Conservation (phyloP, 2,113 vertebrate species). For the Pyrgilauda ruficollis region DNA sequence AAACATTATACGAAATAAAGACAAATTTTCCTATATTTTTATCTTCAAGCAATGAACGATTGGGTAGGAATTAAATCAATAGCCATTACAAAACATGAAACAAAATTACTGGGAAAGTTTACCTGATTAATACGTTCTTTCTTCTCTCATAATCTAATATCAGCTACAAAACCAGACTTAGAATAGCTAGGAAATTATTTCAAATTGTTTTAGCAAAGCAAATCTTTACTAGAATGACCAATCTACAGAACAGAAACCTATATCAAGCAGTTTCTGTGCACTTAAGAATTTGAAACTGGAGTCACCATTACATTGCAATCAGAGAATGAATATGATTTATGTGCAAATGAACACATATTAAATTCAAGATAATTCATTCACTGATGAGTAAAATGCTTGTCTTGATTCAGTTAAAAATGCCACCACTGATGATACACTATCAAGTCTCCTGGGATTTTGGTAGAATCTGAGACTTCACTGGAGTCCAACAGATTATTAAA, state of each 20-base stretch:
- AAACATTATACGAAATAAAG: not conserved
- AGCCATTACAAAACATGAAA: conserved; percentile 15
- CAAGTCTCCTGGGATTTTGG: not conserved
- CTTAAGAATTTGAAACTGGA: not conserved
- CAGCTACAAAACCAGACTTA: not conserved
- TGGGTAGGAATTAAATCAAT: not conserved
- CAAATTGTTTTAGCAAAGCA: not conserved
- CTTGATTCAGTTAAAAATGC: not conserved
- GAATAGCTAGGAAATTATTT: not conserved
- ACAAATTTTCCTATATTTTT: not conserved
- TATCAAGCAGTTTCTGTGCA: not conserved
- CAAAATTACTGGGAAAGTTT: not conserved
- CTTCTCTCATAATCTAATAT: not conserved
- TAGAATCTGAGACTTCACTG: not conserved
- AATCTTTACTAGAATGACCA: not conserved
- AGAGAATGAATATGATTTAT: not conserved
- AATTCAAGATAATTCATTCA: not conserved
- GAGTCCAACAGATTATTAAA: not conserved
- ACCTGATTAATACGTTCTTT: not conserved
- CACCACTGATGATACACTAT: not conserved
- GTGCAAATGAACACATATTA: not conserved
- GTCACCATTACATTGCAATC: not conserved
- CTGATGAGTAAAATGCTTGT: not conserved
- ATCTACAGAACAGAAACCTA: not conserved
- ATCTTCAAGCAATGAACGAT: not conserved